Evolutionary conservation across 2,888 invertebrate genomes (phyloP).

Genomic region (Cataglyphis cursor): DNA sequence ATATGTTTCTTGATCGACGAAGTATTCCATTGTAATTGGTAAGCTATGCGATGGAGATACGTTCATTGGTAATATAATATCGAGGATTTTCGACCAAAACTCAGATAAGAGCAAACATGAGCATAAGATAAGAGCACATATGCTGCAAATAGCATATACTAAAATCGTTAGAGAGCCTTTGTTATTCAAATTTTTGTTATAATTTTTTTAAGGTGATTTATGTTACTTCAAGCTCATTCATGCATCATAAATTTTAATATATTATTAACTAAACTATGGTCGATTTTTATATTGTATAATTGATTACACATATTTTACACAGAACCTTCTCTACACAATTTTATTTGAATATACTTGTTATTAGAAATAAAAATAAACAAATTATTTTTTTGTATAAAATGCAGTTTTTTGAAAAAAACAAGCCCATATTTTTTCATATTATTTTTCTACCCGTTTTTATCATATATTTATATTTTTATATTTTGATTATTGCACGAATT

Average conservation of each 20-base stretch:
- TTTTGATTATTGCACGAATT: too few relatives aligned
- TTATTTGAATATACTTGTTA: background rate
- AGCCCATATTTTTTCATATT: too few relatives aligned
- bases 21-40: background rate
- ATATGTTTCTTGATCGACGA: conserved; percentile 17
- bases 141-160: background rate
- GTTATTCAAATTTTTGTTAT: background rate
- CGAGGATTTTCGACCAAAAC: background rate
- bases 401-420: too few relatives aligned
- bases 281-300: too few relatives aligned
- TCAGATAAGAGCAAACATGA: background rate
- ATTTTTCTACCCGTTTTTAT: too few relatives aligned
- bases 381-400: too few relatives aligned
- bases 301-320: too few relatives aligned
- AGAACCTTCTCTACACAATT: too few relatives aligned
- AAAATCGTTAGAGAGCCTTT: background rate
- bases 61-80: background rate
- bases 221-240: background rate
- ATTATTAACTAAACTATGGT: too few relatives aligned
- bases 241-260: too few relatives aligned
- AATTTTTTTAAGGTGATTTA: background rate
- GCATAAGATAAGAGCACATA: background rate
- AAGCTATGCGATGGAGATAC: background rate
- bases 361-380: background rate
- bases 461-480: too few relatives aligned